A percentile compares a stretch with the other conserved stretches of the same genome.
Evolutionary conservation across 2,888 invertebrate genomes (phyloP).

Genomic region (Metallyticus violacea): DNA sequence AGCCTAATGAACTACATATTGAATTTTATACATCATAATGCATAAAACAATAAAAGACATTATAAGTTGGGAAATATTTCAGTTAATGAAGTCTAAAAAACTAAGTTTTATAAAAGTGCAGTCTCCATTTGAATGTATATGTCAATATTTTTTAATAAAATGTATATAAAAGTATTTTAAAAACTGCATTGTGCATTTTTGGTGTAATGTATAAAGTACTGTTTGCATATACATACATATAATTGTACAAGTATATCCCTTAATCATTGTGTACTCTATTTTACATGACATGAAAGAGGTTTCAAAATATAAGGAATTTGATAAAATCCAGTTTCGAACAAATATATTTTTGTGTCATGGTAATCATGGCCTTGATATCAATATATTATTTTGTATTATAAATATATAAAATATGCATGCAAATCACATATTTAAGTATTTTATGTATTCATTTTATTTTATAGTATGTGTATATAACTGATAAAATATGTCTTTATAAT

Average conservation of each 20-base stretch:
- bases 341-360: slow-evolving; percentile 1
- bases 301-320: background rate
- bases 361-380: background rate
- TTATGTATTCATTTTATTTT: background rate
- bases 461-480: background rate
- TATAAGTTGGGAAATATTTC: too few species aligned
- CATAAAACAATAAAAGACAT: too few species aligned
- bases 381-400: slow-evolving; percentile 4
- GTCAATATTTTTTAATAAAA: background rate
- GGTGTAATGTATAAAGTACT: background rate
- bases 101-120: background rate
- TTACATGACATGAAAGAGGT: background rate
- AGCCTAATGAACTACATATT: too few species aligned
- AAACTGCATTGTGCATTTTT: background rate
- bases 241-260: background rate
- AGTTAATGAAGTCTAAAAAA: too few species aligned
- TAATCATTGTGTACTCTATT: background rate
- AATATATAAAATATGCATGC: background rate
- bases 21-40: too few species aligned
- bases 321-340: background rate
- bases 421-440: background rate
- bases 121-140: background rate
- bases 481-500: background rate
- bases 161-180: background rate
- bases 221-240: background rate